Evolutionary conservation across 1,140 invertebrate species (phyloP).

Genomic region (Drosophila parabipectinata): DNA sequence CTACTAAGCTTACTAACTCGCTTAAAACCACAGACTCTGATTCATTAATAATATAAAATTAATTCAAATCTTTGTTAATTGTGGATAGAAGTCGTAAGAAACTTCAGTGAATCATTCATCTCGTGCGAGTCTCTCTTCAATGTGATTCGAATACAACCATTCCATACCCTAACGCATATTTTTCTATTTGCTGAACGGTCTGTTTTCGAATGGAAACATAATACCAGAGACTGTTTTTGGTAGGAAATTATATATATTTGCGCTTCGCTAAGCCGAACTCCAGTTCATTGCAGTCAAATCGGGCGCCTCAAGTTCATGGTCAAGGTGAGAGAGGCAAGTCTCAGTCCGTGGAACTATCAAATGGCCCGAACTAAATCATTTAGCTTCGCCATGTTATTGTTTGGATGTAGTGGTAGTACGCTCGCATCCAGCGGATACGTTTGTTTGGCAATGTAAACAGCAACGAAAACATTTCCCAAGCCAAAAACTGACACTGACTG

Average conservation of each 20-base stretch:
- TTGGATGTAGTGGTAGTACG: conserved; percentile 24
- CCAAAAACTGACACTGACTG: conserved; percentile 59
- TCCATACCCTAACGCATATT: background rate
- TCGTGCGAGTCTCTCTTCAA: background rate
- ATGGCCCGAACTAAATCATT: conserved; percentile 52
- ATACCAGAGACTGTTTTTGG: conserved; percentile 15
- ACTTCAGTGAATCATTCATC: conserved; percentile 25
- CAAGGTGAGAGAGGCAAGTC: conserved; percentile 57
- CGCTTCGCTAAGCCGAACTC: conserved; percentile 31
- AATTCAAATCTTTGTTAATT: conserved; percentile 11
- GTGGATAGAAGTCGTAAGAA: conserved; percentile 26
- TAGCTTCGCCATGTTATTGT: conserved; percentile 31
- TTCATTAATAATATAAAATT: conserved; percentile 3
- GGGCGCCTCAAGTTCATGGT: conserved; percentile 56
- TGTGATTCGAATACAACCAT: background rate
- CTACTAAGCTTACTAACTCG: background rate
- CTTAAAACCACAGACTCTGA: conserved; percentile 31
- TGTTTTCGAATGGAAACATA: conserved; percentile 13
- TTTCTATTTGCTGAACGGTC: conserved; percentile 1
- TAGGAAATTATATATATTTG: conserved; percentile 17
- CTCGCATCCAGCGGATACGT: conserved; percentile 50
- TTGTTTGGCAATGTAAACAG: conserved; percentile 52
- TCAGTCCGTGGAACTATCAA: conserved; percentile 38
- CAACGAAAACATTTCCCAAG: conserved; percentile 56
- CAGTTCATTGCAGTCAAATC: conserved; percentile 14